Percentiles rank a stretch among this genome's conserved stretches.
Evolutionary conservation across 2,113 vertebrate genomes (phyloP).

Genomic region (Capreolus pygargus): DNA sequence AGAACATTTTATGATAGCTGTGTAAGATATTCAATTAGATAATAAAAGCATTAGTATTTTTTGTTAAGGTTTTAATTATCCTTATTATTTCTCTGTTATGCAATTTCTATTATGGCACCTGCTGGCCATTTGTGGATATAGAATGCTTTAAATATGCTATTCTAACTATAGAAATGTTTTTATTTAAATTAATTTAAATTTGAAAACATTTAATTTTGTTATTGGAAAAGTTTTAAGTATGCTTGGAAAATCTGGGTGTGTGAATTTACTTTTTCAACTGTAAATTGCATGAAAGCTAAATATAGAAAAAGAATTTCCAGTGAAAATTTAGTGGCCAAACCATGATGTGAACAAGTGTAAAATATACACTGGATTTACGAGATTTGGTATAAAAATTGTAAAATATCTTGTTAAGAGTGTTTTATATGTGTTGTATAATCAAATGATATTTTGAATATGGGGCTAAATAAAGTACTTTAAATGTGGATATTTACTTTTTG

Average conservation of each 20-base stretch:
- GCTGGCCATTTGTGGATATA: background rate
- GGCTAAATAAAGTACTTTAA: background rate
- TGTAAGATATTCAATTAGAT: constrained; percentile 31
- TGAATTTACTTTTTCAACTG: background rate
- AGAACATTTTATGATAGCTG: background rate
- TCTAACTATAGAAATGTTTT: background rate
- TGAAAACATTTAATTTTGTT: background rate
- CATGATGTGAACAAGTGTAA: background rate
- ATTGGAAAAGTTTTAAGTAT: background rate
- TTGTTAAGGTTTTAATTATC: constrained; percentile 42
- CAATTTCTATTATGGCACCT: background rate
- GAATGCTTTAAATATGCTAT: background rate
- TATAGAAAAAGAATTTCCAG: background rate
- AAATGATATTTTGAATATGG: background rate
- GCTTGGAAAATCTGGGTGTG: background rate
- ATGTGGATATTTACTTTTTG: background rate
- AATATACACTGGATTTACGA: background rate
- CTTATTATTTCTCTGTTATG: constrained; percentile 31
- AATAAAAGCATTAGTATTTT: background rate
- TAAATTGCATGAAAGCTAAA: background rate
- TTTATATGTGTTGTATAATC: background rate
- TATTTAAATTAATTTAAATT: background rate
- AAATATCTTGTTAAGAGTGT: background rate
- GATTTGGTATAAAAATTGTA: background rate
- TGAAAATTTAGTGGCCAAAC: background rate